Conservation (phyloP, 2,797 vertebrate species). For the Sebastes trivittatus region DNA sequence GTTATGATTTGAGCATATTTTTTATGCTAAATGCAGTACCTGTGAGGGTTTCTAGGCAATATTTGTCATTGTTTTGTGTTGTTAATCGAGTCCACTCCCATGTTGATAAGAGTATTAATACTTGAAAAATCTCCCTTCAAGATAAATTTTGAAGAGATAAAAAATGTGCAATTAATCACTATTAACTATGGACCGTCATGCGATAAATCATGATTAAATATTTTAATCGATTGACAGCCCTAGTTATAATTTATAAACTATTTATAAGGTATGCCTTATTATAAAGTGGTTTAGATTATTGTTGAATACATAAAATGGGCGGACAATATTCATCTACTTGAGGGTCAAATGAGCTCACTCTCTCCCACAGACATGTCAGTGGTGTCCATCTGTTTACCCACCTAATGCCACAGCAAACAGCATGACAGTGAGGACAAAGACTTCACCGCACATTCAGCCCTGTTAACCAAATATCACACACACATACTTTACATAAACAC, state of each 20-base stretch:
- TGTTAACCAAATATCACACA: slow-evolving; percentile 19
- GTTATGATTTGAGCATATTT: too few species aligned
- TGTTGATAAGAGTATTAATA: too few species aligned
- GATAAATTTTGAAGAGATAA: too few species aligned
- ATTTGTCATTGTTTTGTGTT: too few species aligned
- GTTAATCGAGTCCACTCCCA: too few species aligned
- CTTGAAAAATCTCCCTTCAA: too few species aligned
- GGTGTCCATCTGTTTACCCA: slow-evolving; percentile 29
- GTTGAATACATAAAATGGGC: neutral
- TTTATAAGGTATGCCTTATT: neutral
- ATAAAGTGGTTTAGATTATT: neutral
- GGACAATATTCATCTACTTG: neutral
- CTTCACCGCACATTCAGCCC: slow-evolving; percentile 20
- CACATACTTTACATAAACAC: neutral
- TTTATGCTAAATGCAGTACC: too few species aligned
- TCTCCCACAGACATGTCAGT: neutral
- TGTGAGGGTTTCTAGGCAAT: too few species aligned
- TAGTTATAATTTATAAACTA: neutral
- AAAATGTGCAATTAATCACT: too few species aligned
- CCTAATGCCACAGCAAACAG: slow-evolving; percentile 48
- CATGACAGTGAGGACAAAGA: slow-evolving; percentile 12
- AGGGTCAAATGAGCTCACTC: neutral
- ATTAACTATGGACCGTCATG: too few species aligned
- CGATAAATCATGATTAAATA: too few species aligned
- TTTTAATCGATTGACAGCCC: too few species aligned